A percentile compares a stretch with the other conserved stretches of the same genome.
These are phyloP conservation scores for Desoria tigrina DNA, from an alignment of 2,888 invertebrate genomes.

Conservation along the genomic window DNA sequence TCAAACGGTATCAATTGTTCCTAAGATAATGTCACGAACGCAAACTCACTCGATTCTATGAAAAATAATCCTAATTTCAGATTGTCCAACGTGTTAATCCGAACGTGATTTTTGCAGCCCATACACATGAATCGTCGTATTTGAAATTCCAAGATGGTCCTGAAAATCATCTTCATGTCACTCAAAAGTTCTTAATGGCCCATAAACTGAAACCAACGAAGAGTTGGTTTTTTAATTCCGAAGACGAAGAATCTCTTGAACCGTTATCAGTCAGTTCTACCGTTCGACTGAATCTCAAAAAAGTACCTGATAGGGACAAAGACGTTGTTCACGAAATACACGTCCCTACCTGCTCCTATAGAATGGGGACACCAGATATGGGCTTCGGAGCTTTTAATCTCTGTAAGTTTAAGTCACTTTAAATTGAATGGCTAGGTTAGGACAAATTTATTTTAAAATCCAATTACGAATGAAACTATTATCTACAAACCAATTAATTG, in stretches of 20 bases:
- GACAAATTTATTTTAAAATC: too few species aligned
- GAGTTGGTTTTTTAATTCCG: not conserved
- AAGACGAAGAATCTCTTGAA: not conserved
- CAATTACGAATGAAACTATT: too few species aligned
- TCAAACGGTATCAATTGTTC: too few species aligned
- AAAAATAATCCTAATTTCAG: constrained; percentile 58
- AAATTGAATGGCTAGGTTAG: not conserved
- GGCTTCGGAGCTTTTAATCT: constrained; percentile 83
- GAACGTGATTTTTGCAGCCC: constrained; percentile 70
- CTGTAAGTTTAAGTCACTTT: constrained; percentile 60
- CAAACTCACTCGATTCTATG: too few species aligned
- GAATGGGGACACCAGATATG: constrained; percentile 87
- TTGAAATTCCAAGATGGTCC: constrained; percentile 31
- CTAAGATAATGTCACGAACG: too few species aligned
- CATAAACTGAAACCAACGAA: not conserved
- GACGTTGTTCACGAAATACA: constrained; percentile 70
- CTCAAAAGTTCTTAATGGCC: constrained; percentile 27
- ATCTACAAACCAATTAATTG: too few species aligned
- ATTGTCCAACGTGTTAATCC: constrained; percentile 68
- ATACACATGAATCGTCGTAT: constrained; percentile 69
- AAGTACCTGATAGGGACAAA: not conserved
- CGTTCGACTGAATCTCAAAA: not conserved
- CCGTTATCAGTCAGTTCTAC: not conserved
- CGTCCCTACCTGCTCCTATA: constrained; percentile 92
- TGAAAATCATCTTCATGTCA: constrained; percentile 18